Evolutionary conservation across 2,888 invertebrate species (phyloP), one percentile per base, ranked within the genome.

Genomic region (Volucella inflata): DNA sequence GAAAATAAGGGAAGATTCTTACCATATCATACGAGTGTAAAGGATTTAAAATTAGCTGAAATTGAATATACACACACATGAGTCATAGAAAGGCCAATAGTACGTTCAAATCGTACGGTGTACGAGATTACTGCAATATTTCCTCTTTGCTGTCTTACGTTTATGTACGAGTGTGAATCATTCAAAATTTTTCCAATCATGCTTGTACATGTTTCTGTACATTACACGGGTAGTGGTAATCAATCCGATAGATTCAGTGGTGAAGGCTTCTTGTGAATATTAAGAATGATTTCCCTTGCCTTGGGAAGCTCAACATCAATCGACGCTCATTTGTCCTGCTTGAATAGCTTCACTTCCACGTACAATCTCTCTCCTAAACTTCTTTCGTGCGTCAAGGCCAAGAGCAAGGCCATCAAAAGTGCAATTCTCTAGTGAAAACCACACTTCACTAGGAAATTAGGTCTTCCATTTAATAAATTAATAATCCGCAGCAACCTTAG

Each of bases 291-390:
- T 84, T 84, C 84, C 71, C 53, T 48, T 48, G 60, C 84, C 80
- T 84, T 75, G 68, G 21, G 36, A 72, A 51, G n/a, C 42, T 51
- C 67, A 53, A 50, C 40, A 40, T 57, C 9, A 44, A 65, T 12
- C n/a, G 40, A 14, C 40, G 42, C 65, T 72, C 44, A 65, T 76
- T 85, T 67, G 85, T 85, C 81, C 85, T 85, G 85, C 81, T 72
- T 85, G 85, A 85, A 77, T 85, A 77, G 85, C 68, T 85, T 81
- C 38, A 72, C 68, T 81, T 85, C 85, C 81, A 81, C 60, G 60
- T 60, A 80, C 79, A 79, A 77, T 59, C 60, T 48, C 36, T 46
- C 55, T 21, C 17, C 50, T 44, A 72, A 68, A 64, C 75, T 84
- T 84, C 84, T 80, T 30, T 85, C 71, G 55, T 42, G 48, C 36